A percentile compares a stretch with the other conserved stretches of the same genome.
phyloP scores from a whole-genome alignment of 2,888 invertebrate species.

The Zootermopsis nevadensis region DNA sequence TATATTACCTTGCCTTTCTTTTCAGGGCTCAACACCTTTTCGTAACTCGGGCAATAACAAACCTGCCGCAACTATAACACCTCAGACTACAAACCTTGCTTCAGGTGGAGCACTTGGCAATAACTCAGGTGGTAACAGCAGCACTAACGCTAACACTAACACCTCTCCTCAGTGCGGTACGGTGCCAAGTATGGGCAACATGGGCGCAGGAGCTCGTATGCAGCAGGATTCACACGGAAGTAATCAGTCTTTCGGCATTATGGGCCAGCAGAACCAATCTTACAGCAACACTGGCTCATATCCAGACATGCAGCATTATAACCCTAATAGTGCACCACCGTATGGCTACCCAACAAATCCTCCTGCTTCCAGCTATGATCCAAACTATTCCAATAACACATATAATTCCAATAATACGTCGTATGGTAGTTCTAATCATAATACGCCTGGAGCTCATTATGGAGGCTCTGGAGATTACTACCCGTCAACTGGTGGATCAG shows the following conservation, averaged over 20 bases:
- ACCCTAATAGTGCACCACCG: conserved; percentile 18
- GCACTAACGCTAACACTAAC: not conserved
- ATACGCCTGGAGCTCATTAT: not conserved
- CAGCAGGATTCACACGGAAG: conserved; percentile 9
- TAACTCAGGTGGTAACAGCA: not conserved
- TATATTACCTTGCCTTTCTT: not conserved
- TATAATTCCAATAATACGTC: not conserved
- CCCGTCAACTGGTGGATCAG: not conserved
- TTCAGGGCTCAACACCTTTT: conserved; percentile 29
- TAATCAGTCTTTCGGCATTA: conserved; percentile 31
- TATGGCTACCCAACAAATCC: conserved; percentile 44
- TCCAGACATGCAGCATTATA: conserved; percentile 43
- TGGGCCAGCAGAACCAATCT: conserved; percentile 42
- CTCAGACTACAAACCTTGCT: conserved; percentile 55
- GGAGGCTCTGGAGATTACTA: conserved; percentile 26
- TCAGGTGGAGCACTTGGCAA: not conserved
- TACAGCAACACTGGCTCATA: conserved; percentile 36
- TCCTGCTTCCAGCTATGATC: conserved; percentile 39
- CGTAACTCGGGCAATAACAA: conserved; percentile 39
- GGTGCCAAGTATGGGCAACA: conserved; percentile 13
- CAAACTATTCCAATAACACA: conserved; percentile 27
- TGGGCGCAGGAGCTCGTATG: not conserved
- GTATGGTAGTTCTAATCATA: conserved; percentile 2
- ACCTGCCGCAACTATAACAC: conserved; percentile 69
- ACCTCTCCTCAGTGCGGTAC: not conserved